Conservation (phyloP, 2,888 invertebrate species). For the Smittia sp. region DNA sequence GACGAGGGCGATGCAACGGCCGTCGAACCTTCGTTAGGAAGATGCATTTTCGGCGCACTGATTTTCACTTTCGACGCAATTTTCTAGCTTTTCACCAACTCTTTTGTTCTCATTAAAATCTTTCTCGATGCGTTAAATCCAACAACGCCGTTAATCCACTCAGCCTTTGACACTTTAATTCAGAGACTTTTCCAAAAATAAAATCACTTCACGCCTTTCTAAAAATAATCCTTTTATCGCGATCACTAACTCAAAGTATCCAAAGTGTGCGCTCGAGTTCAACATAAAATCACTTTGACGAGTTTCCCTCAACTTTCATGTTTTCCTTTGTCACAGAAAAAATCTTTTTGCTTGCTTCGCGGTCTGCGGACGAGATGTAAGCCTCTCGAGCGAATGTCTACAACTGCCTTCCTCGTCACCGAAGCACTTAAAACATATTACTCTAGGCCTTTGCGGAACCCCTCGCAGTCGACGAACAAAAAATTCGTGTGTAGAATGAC, state of each 20-base stretch:
- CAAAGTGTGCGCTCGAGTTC: neutral
- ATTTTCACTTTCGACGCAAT: slow-evolving; percentile 30
- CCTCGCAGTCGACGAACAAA: slow-evolving; percentile 17
- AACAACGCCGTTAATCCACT: neutral
- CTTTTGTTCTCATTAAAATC: slow-evolving; percentile 7
- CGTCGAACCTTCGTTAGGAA: slow-evolving; percentile 39
- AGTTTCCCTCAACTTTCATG: neutral
- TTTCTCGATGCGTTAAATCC: slow-evolving; percentile 1
- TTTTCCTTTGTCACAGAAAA: slow-evolving; percentile 3
- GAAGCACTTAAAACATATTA: slow-evolving; percentile 37
- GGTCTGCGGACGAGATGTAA: slow-evolving; percentile 28
- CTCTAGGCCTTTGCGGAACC: slow-evolving; percentile 34
- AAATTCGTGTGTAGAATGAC: slow-evolving; percentile 22
- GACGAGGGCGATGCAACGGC: slow-evolving; percentile 39
- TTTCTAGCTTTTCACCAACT: neutral
- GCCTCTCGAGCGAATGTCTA: slow-evolving; percentile 37
- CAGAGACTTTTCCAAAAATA: slow-evolving; percentile 24
- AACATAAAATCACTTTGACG: neutral
- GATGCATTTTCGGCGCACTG: slow-evolving; percentile 30
- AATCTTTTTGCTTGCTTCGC: neutral
- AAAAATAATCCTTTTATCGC: slow-evolving; percentile 40
- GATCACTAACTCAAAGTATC: slow-evolving; percentile 29
- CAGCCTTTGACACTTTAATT: neutral
- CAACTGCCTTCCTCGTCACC: slow-evolving; percentile 35
- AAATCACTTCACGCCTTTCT: slow-evolving; percentile 22